Evolutionary conservation across 2,797 vertebrate species (phyloP), one percentile per base, ranked within the genome.

Genomic region (Clarias laeviceps): DNA sequence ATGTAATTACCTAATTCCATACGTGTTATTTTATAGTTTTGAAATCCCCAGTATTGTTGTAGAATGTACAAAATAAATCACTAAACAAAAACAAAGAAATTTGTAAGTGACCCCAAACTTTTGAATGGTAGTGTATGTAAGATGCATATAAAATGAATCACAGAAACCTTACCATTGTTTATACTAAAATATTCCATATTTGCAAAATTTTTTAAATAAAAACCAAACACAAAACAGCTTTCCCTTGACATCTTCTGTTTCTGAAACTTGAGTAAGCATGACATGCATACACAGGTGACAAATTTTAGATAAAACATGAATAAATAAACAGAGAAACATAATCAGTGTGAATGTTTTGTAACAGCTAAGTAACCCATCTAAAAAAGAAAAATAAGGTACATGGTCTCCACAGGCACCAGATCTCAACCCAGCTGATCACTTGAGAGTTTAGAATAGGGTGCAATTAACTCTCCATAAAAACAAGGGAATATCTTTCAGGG

Each of bases 251-350:
- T 17, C 76, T 1, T 59, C 11, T 57, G 18, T 34, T 59, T 20
- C 32, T 78, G 56, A 78, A 11, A 20, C 37, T 22, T n/a, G 9
- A 34, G 4, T 78, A 59, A 27, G 61, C 14, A 20, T 45, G 78
- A 65, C 40, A 65, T 5, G 22, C 4, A 54, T 7, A 24, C 6
- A 1, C 17, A 6, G 2, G 24, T 77, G 56, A 24, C 29, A 59
- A 24, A 59, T 59, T 17, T 40, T 62, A 78, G 11, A 11, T 24
- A 45, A 65, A 32, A 3, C 62, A 66, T 80, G 20, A 80, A 80
- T 80, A 54, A 80, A 80, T 66, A 79, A 79, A 79, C 4, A 6
- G 20, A 20, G 74, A 59, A 77, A 56, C 9, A 54, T 27, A n/a
- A 80, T 65, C 37, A 50, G 61, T 1, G 7, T 6, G 18, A 17